Conservation (phyloP, 2,888 invertebrate genomes). For the Coenonympha arcania region DNA sequence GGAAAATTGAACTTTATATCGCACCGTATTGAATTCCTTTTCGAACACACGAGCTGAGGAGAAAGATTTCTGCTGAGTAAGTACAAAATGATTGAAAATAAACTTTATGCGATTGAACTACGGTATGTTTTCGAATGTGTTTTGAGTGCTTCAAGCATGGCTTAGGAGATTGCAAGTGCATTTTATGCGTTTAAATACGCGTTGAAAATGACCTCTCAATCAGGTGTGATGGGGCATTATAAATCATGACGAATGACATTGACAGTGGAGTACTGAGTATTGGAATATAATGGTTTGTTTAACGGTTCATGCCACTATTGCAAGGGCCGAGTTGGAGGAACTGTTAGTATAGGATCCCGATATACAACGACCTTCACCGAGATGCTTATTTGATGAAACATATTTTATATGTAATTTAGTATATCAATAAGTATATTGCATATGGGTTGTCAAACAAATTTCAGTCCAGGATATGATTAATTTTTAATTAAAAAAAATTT, state of each 20-base stretch:
- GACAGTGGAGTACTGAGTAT: slow-evolving; percentile 17
- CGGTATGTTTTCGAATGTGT: not conserved
- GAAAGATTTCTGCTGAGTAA: no score
- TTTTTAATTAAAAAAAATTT: no score
- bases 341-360: no score
- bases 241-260: slow-evolving; percentile 24
- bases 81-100: not conserved
- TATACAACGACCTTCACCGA: no score
- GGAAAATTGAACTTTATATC: slow-evolving; percentile 4
- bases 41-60: no score
- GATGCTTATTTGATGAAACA: no score
- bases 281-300: slow-evolving; percentile 14
- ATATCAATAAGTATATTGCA: no score
- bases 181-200: slow-evolving; percentile 20
- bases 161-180: slow-evolving; percentile 6
- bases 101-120: not conserved
- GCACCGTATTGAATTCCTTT: not conserved
- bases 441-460: no score
- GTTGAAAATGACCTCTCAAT: slow-evolving; percentile 17
- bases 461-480: no score
- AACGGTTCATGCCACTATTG: slow-evolving; percentile 7
- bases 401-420: no score
- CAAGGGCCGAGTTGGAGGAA: not conserved
- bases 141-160: not conserved
- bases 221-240: slow-evolving; percentile 15